These are phyloP conservation scores for Cyphomyrus discorhynchus DNA, from an alignment of 2,113 vertebrate genomes.

Conservation along the genomic window DNA sequence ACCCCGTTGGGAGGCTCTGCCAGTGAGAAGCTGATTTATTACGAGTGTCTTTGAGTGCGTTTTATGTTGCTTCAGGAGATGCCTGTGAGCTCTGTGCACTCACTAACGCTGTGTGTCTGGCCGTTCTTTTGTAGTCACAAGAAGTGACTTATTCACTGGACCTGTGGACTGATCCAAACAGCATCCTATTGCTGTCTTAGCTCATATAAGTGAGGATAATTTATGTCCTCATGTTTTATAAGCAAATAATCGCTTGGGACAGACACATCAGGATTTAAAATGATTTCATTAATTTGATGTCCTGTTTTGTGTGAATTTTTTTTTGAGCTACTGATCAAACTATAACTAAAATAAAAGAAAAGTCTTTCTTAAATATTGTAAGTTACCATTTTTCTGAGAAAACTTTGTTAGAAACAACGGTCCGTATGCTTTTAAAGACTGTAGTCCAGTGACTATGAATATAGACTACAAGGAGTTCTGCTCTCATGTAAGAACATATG, in stretches of 20 bases:
- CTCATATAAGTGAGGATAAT: background rate
- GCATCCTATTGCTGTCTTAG: background rate
- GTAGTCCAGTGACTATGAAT: background rate
- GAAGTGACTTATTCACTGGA: background rate
- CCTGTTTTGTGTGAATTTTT: background rate
- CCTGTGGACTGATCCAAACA: background rate
- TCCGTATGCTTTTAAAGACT: background rate
- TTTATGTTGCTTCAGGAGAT: background rate
- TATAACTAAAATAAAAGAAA: background rate
- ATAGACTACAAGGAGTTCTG: background rate
- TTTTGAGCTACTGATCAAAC: background rate
- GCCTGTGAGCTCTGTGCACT: background rate
- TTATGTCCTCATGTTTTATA: background rate
- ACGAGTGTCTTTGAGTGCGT: background rate
- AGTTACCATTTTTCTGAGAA: background rate
- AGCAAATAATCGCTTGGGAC: background rate
- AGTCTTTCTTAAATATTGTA: background rate
- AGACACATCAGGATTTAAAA: background rate
- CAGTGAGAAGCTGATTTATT: constrained; percentile 11
- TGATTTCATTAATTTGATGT: background rate
- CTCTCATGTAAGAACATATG: background rate
- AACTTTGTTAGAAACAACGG: background rate
- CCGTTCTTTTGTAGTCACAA: background rate
- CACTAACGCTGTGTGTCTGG: background rate
- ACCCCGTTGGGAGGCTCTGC: background rate